Conservation (phyloP, 2,113 vertebrate species). For the Centropus bengalensis region DNA sequence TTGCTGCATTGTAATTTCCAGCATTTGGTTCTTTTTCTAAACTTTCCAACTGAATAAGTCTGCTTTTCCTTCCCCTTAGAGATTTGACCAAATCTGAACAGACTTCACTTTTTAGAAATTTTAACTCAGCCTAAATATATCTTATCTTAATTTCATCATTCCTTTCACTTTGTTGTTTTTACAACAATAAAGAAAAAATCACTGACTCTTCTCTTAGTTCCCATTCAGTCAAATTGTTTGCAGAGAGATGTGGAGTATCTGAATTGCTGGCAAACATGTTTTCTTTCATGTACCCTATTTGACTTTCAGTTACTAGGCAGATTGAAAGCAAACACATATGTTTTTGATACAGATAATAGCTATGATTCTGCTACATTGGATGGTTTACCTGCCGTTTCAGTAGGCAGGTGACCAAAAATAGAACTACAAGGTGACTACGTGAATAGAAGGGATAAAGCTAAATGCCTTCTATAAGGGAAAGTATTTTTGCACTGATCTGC, state of each 20-base stretch:
- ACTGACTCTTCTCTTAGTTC: background rate
- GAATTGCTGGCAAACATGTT: background rate
- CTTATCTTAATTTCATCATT: background rate
- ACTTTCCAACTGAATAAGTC: background rate
- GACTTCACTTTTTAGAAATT: background rate
- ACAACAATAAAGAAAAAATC: background rate
- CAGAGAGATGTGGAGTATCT: background rate
- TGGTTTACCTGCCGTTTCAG: background rate
- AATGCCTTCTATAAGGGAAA: background rate
- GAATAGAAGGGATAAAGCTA: background rate
- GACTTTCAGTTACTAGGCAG: background rate
- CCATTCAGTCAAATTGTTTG: background rate
- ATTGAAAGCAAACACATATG: background rate
- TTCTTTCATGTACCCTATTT: background rate
- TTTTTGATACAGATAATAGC: background rate
- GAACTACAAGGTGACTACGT: background rate
- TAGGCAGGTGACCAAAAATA: background rate
- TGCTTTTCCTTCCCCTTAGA: background rate
- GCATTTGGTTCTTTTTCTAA: background rate
- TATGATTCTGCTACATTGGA: background rate
- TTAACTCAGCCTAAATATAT: background rate
- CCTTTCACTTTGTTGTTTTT: background rate
- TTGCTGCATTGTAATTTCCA: background rate
- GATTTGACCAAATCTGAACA: background rate
- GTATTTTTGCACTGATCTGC: background rate